Base-by-base conservation (phyloP, 1,140 invertebrate genomes). In the Ephestia elutella region DNA sequence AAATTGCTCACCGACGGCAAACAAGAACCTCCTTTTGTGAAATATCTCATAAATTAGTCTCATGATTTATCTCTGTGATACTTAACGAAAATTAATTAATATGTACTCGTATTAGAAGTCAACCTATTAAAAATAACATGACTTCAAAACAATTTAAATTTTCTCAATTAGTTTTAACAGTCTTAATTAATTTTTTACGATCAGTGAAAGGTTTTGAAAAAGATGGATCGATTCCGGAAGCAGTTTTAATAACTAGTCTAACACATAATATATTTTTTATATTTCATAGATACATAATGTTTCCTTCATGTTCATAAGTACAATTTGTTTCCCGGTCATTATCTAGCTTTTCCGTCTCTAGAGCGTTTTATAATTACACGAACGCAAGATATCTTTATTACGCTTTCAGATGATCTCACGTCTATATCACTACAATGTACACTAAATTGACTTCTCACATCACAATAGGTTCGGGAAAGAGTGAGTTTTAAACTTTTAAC, bases 391-490 rank as follows among this genome's bases (percentile, higher is more conserved):
- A 76, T 86, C 82, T 87, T 78, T 71, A 86, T 86, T 78, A 73
- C 72, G 54, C 59, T 76, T 75, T 67, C 60, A 75, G 78, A 59
- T 63, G 68, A 72, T 75, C 75, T 79, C 79, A 76, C 78, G 77
- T 86, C 59, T 53, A 21, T 38, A 77, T 65, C 57, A 62, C 62
- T 61, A 65, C 69, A 77, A 64, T 74, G 77, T 76, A 71, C 63
- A 75, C 74, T 76, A 84, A 83, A 87, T 87, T 87, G 79, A 87
- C 83, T 87, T 86, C 82, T 87, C 85, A 85, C 79, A 83, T 80
- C 71, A 87, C 85, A 86, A 87, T 84, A 63, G 70, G 30, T 72
- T 57, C 59, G 71, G 68, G 75, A 84, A 79, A 69, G 74, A 82
- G 75, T 77, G 30, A 75, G 76, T 75, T 82, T 83, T 78, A 82